Evolutionary conservation across 2,888 invertebrate species (phyloP), one percentile per base, ranked within the genome.

Genomic region (Galerucella pusilla): DNA sequence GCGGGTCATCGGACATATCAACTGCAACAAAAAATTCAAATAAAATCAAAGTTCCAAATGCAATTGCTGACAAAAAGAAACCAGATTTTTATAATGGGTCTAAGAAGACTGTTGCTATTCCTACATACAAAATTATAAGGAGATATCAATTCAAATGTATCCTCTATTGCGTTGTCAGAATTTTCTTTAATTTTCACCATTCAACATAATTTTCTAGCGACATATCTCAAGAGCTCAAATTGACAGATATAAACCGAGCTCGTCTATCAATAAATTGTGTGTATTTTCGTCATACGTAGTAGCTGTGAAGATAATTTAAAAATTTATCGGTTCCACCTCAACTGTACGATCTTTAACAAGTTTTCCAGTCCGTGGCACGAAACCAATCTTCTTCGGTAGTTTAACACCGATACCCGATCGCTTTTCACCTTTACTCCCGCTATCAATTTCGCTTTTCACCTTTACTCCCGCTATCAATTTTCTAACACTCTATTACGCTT

Each of bases 371-470:
- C 78, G 80, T 64, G 80, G 83, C 85, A 85, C 84, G 84, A 84
- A 85, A 81, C 81, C 84, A 85, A 85, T 85, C 84, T 84, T 81
- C 81, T 83, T 77, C 81, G 82, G 79, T 81, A 80, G 84, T 85
- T 85, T 84, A 84, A 82, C 81, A 80, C 81, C 80, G 83, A 82
- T 83, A 83, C 83, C 80, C 81, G 83, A 84, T 84, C 85, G 83
- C 84, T 84, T 84, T 85, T 85, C 85, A 85, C 85, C 85, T 85
- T 85, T 84, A 82, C 81, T 84, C 83, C 79, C 74, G 83, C 84
- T 84, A 85, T 85, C 85, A 85, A 85, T 85, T n/a, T n/a, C n/a
- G n/a, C n/a, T n/a, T n/a, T n/a, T n/a, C n/a, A n/a, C n/a, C n/a
- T n/a, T n/a, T n/a, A n/a, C n/a, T n/a, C n/a, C n/a, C n/a, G n/a